These are phyloP conservation scores for Passerculus sandwichensis DNA, from an alignment of 2,797 vertebrate species.

Conservation along the genomic window DNA sequence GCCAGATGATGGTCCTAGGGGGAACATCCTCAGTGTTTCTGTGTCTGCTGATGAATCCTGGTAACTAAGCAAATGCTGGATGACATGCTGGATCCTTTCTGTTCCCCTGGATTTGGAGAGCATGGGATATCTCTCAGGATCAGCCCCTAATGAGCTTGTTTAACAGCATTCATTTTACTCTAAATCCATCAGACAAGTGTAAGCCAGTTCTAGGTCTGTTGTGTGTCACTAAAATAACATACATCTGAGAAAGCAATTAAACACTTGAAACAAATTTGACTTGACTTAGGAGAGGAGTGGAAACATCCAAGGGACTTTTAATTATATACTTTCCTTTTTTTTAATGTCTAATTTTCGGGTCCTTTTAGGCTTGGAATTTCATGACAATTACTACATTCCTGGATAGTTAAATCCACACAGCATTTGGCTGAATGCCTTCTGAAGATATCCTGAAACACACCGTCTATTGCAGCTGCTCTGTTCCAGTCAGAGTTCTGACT, in stretches of 20 bases:
- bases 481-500: conserved; percentile 63
- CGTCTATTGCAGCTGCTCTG: conserved; percentile 48
- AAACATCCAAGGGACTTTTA: background rate
- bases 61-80: background rate
- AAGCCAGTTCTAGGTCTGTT: background rate
- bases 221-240: background rate
- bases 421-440: conserved; percentile 58
- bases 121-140: background rate
- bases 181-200: background rate
- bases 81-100: background rate
- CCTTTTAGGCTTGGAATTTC: conserved; percentile 34
- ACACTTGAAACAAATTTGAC: conserved; percentile 27
- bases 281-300: background rate
- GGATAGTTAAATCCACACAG: conserved; percentile 34
- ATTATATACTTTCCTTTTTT: background rate
- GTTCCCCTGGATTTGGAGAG: background rate
- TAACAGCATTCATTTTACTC: background rate
- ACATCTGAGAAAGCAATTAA: background rate
- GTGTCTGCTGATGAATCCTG: background rate
- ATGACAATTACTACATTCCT: conserved; percentile 42
- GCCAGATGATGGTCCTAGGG: background rate
- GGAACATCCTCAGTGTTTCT: background rate
- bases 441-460: conserved; percentile 47
- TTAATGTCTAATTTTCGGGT: background rate
- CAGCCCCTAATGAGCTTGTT: background rate